Percentiles rank a stretch among this genome's conserved stretches.
Evolutionary conservation across 2,888 invertebrate species (phyloP).

Genomic region (Urechis unicinctus): DNA sequence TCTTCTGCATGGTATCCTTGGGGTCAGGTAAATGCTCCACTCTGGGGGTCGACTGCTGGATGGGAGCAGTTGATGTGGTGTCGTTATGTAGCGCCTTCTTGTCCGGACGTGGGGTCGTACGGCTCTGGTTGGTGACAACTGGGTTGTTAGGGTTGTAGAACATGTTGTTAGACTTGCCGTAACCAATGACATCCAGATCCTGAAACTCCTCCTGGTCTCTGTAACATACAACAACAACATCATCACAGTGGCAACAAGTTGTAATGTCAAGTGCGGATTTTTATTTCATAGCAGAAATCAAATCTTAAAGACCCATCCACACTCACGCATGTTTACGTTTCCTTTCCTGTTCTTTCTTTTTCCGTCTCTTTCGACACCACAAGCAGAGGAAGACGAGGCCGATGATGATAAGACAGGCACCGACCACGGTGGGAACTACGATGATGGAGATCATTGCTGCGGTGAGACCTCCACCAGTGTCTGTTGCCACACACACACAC

Average conservation of each 20-base stretch:
- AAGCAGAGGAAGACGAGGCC: background rate
- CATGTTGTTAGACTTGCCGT: background rate
- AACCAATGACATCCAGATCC: background rate
- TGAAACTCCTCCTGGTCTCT: background rate
- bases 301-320: background rate
- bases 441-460: background rate
- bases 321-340: background rate
- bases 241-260: too few relatives aligned
- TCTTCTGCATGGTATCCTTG: too few relatives aligned
- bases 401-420: background rate
- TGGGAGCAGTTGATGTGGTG: too few relatives aligned
- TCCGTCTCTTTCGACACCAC: background rate
- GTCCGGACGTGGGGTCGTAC: too few relatives aligned
- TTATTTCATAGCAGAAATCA: too few relatives aligned
- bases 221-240: background rate
- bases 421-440: background rate
- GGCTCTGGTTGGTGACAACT: too few relatives aligned
- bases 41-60: too few relatives aligned
- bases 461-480: background rate
- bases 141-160: background rate
- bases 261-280: too few relatives aligned
- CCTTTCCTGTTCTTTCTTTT: background rate
- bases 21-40: too few relatives aligned
- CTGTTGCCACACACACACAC: background rate
- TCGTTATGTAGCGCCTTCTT: too few relatives aligned